Percentiles rank a stretch among this genome's conserved stretches.
Conservation (phyloP, 2,113 vertebrate genomes). For the Ivindomyrus marchei region DNA sequence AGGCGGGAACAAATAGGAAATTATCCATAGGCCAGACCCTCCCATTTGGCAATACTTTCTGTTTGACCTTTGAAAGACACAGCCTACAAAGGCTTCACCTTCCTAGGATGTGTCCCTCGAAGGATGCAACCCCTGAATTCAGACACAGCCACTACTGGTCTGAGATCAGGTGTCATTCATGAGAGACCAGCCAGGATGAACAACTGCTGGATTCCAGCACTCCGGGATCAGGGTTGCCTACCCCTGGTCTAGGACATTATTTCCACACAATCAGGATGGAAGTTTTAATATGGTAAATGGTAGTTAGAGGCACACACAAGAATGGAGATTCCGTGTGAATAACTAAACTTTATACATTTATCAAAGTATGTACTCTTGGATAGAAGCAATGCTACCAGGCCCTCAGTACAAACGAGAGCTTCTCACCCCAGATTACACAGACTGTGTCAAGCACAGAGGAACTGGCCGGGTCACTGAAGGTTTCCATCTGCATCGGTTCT, state of each 20-base stretch:
- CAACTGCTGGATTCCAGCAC: neutral
- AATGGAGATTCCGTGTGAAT: neutral
- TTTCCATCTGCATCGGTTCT: neutral
- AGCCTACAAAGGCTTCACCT: neutral
- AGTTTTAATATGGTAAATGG: neutral
- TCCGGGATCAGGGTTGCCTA: neutral
- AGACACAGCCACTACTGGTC: neutral
- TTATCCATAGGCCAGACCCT: too few species aligned
- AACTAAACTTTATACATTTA: neutral
- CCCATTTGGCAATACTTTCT: too few species aligned
- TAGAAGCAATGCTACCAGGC: neutral
- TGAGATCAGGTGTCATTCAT: neutral
- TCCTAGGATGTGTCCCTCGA: neutral
- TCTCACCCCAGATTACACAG: slow-evolving; percentile 41
- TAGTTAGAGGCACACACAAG: neutral
- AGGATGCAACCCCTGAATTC: neutral
- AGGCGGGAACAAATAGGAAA: neutral
- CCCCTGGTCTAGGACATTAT: neutral
- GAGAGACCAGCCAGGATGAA: neutral
- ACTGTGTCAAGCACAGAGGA: slow-evolving; percentile 25
- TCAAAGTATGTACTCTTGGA: neutral
- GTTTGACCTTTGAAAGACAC: too few species aligned
- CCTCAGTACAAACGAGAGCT: neutral
- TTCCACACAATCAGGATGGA: neutral
- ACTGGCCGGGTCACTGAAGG: slow-evolving; percentile 21